phyloP scores from a whole-genome alignment of 2,797 vertebrate genomes.

The Spheniscus humboldti region DNA sequence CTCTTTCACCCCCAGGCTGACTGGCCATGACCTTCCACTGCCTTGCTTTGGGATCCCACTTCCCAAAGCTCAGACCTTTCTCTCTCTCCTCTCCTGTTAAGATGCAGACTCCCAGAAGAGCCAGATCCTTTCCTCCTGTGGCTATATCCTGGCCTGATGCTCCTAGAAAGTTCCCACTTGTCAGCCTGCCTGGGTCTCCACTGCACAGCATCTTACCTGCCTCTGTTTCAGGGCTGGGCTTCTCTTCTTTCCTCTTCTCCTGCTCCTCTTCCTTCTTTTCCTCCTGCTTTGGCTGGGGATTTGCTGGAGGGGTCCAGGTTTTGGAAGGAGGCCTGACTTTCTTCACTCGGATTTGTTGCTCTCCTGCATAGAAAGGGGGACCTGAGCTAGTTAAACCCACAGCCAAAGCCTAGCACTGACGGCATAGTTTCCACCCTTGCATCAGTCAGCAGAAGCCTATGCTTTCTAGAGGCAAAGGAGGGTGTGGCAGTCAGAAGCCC shows the following conservation, averaged over 20 bases:
- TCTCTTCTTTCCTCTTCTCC: not conserved
- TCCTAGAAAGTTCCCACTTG: not conserved
- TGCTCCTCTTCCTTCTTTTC: not conserved
- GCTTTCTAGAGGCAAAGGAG: not conserved
- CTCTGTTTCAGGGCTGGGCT: not conserved
- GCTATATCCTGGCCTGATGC: not conserved
- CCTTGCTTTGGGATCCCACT: not conserved
- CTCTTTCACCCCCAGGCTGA: not conserved
- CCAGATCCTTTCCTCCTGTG: not conserved
- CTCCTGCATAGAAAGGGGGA: constrained; percentile 58
- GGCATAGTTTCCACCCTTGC: not conserved
- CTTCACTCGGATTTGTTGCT: constrained; percentile 52
- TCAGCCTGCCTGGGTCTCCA: not conserved
- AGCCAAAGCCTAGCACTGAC: not conserved
- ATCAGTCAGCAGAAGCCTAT: not conserved
- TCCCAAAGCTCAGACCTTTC: not conserved
- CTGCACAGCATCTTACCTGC: not conserved
- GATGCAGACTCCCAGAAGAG: not conserved
- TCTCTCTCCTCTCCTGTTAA: not conserved
- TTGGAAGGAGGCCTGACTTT: constrained; percentile 54
- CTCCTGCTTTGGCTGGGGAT: not conserved
- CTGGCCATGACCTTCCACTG: not conserved
- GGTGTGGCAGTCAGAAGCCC: not conserved
- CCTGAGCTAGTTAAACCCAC: not conserved
- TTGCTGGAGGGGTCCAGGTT: constrained; percentile 42